These are phyloP conservation scores for Thomomys bottae DNA, from an alignment of 2,113 vertebrate genomes.

Conservation along the genomic window DNA sequence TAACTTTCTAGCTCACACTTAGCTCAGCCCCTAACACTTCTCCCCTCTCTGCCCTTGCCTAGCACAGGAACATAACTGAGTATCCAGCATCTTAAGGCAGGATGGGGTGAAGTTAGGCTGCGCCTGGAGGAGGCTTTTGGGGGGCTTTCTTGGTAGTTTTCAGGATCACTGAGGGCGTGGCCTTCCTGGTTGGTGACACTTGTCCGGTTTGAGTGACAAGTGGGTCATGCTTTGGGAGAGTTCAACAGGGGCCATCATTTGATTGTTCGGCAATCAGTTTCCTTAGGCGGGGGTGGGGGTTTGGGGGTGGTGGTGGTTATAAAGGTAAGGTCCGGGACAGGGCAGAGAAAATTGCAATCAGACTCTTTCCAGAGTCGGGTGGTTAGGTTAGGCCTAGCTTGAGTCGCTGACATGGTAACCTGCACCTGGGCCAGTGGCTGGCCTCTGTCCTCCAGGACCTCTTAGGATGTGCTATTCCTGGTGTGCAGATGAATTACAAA, in stretches of 20 bases:
- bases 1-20: constrained; percentile 14
- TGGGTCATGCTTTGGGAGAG: neutral
- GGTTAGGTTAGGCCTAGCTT: neutral
- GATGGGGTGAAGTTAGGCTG: neutral
- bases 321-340: neutral
- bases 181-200: neutral
- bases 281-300: neutral
- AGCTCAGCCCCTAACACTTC: neutral
- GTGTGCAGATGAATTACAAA: neutral
- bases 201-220: neutral
- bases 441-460: neutral
- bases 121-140: neutral
- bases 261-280: constrained; percentile 3
- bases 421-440: neutral
- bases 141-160: neutral
- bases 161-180: neutral
- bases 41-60: neutral
- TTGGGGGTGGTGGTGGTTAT: no score
- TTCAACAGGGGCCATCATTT: neutral
- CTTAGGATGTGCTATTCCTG: neutral
- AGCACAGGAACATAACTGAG: neutral
- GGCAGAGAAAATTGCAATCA: neutral
- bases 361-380: constrained; percentile 8
- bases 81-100: neutral
- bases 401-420: neutral